phyloP scores from a whole-genome alignment of 2,888 invertebrate species.

The Euplexia lucipara region DNA sequence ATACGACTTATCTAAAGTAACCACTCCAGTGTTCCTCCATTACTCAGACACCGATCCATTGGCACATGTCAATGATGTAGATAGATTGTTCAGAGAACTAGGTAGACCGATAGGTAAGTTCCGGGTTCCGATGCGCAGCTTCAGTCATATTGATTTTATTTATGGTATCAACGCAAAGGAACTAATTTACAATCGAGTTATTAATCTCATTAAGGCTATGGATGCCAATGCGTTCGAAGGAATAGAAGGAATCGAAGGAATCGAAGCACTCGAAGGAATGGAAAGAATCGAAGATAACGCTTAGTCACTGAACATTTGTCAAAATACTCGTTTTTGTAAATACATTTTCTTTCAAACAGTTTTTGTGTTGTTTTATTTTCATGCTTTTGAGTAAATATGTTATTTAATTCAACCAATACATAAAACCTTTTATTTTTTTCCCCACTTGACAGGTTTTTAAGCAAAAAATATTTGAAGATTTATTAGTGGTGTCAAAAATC shows the following conservation, averaged over 20 bases:
- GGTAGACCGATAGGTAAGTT: conserved; percentile 91
- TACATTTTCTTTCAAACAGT: conserved; percentile 7
- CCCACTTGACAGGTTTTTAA: too few species aligned
- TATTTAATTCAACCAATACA: too few species aligned
- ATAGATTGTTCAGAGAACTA: conserved; percentile 87
- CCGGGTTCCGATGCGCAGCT: conserved; percentile 89
- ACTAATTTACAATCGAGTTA: conserved; percentile 91
- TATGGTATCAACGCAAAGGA: conserved; percentile 92
- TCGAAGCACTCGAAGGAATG: conserved; percentile 7
- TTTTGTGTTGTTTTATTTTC: neutral
- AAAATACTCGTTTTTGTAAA: conserved; percentile 9
- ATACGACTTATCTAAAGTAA: conserved; percentile 91
- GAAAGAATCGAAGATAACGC: conserved; percentile 7
- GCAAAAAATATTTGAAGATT: too few species aligned
- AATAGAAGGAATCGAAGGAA: conserved; percentile 12
- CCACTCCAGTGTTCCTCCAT: conserved; percentile 92
- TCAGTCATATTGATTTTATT: conserved; percentile 94
- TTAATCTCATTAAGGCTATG: conserved; percentile 87
- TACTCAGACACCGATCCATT: conserved; percentile 93
- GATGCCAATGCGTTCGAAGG: conserved; percentile 66
- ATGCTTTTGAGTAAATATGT: neutral
- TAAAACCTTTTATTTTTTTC: too few species aligned
- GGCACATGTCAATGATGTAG: conserved; percentile 90
- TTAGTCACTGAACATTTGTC: neutral
- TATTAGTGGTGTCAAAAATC: too few species aligned